Evolutionary conservation across 1,140 invertebrate species (phyloP).

Genomic region (Augochlora pura): DNA sequence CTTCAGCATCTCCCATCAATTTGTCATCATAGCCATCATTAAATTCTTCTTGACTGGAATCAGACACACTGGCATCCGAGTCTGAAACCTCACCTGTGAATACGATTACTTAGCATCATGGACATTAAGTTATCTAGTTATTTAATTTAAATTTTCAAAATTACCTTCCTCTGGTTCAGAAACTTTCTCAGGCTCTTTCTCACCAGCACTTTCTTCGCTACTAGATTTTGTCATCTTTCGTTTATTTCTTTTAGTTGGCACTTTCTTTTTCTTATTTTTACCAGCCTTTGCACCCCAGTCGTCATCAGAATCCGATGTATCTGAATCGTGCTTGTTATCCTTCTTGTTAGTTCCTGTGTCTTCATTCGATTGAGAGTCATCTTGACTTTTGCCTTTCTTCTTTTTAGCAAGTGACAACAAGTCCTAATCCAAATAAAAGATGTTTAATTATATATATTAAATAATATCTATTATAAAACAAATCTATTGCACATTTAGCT

Average conservation of each 20-base stretch:
- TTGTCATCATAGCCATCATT: slow-evolving; percentile 96
- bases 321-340: slow-evolving; percentile 81
- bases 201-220: slow-evolving; percentile 80
- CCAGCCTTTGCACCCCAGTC: slow-evolving; percentile 85
- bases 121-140: background rate
- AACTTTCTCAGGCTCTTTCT: slow-evolving; percentile 81
- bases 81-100: slow-evolving; percentile 85
- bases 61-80: slow-evolving; percentile 80
- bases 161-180: slow-evolving; percentile 88
- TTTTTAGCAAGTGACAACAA: slow-evolving; percentile 93
- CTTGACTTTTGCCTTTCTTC: slow-evolving; percentile 84
- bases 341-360: slow-evolving; percentile 78
- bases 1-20: slow-evolving; percentile 97
- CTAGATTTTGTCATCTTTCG: slow-evolving; percentile 80
- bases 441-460: background rate
- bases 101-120: background rate
- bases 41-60: slow-evolving; percentile 85
- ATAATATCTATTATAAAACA: background rate
- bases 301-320: slow-evolving; percentile 87
- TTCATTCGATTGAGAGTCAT: slow-evolving; percentile 82
- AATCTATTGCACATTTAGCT: background rate
- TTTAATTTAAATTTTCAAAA: slow-evolving; percentile 3
- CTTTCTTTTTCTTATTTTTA: slow-evolving; percentile 83
- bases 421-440: slow-evolving; percentile 83
- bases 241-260: slow-evolving; percentile 71